Conservation (phyloP, 2,797 vertebrate species). For the Neoniphon sammara region DNA sequence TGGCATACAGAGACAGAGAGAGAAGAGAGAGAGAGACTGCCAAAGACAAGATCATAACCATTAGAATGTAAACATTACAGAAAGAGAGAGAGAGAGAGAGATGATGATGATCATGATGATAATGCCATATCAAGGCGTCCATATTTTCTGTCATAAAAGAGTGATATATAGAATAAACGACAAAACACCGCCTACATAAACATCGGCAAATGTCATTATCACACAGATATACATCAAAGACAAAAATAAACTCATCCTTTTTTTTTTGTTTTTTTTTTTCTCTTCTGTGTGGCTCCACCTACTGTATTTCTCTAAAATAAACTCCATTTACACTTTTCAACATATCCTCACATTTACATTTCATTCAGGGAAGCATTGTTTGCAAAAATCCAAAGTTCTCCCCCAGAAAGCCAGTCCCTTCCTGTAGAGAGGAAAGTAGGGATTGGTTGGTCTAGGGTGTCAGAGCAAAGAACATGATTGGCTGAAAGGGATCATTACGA, state of each 20-base stretch:
- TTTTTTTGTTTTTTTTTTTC: constrained; percentile 36
- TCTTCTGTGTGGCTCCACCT: constrained; percentile 66
- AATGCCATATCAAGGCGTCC: constrained; percentile 62
- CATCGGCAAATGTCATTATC: constrained; percentile 76
- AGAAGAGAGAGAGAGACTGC: constrained; percentile 58
- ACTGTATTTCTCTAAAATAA: constrained; percentile 75
- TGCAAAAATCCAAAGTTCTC: constrained; percentile 39
- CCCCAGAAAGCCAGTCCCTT: constrained; percentile 42
- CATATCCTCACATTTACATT: constrained; percentile 77
- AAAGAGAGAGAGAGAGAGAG: constrained; percentile 59
- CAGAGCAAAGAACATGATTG: constrained; percentile 51
- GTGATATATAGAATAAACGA: constrained; percentile 73
- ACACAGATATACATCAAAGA: constrained; percentile 79
- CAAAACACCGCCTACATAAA: constrained; percentile 81
- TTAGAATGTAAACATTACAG: constrained; percentile 84
- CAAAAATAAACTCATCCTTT: constrained; percentile 77
- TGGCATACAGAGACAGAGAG: constrained; percentile 77
- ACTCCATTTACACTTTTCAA: constrained; percentile 79
- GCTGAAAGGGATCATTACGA: constrained; percentile 51
- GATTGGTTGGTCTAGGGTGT: constrained; percentile 36
- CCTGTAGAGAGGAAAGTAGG: constrained; percentile 49
- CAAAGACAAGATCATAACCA: constrained; percentile 72
- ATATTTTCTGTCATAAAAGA: constrained; percentile 73
- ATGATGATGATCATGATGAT: constrained; percentile 46
- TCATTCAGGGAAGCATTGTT: constrained; percentile 74